Base-by-base conservation (phyloP, 2,888 invertebrate genomes). In the Morpho deidamia region DNA sequence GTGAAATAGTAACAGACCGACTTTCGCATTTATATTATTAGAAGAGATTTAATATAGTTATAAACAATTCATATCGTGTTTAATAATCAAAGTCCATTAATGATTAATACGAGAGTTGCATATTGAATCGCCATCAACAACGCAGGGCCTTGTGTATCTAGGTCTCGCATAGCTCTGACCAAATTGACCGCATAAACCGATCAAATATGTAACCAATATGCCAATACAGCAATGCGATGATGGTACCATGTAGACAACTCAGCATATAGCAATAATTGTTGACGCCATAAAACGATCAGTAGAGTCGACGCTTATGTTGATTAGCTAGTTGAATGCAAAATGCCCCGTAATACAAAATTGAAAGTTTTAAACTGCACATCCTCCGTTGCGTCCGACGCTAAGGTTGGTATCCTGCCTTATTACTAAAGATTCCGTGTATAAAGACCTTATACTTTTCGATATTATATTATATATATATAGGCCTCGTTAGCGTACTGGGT, bases 161-260 rank as follows among this genome's bases (percentile, higher is more conserved):
- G 64, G 60, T 61, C 60, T 63, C 65, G 59, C 63, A 66, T 61
- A 63, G 55, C 63, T 55, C 59, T 50, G 62, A 59, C 62, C 64
- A 64, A 66, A 67, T 66, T 63, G 65, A 65, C 67, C 66, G 61
- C 63, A 62, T 57, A 51, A 55, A 60, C 59, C 60, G 58, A 63
- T 64, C 66, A 63, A 65, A 65, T 64, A 65, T 65, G 59, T 61
- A 64, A 59, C 60, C 54, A 60, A 63, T 62, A 58, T 42, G 42
- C 42, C 34, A 11, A 34, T 42, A 42, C 41, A 49, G 42, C 42
- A 42, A 42, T 42, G 34, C 49, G 14, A 49, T 41, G 34, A 35
- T 42, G 14, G 42, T 35, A 34, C 35, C 34, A 12, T 35, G 35
- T 35, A 35, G 42, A 35, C 8, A 11, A 11, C 8, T 14, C 23